A percentile compares a stretch with the other conserved stretches of the same genome.
Evolutionary conservation across 1,140 invertebrate genomes (phyloP).

Genomic region (Leptopilina boulardi): DNA sequence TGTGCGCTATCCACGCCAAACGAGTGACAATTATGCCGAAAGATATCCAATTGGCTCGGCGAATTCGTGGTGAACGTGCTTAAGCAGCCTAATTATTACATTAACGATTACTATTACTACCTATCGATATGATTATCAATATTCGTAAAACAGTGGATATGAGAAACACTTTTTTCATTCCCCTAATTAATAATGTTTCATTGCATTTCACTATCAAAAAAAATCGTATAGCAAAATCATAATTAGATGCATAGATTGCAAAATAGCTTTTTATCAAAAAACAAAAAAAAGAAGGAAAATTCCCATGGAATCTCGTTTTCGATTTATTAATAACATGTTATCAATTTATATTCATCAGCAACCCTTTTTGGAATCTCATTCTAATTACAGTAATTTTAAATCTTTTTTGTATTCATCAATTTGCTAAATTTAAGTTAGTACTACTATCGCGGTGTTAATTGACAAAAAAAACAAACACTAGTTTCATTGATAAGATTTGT

Average conservation of each 20-base stretch:
- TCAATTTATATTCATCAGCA: background rate
- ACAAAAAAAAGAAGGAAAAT: too few relatives aligned
- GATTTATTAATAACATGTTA: background rate
- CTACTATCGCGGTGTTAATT: too few relatives aligned
- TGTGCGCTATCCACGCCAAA: constrained; percentile 95
- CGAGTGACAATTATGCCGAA: constrained; percentile 97
- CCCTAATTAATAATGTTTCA: constrained; percentile 37
- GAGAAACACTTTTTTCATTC: constrained; percentile 60
- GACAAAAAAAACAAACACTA: too few relatives aligned
- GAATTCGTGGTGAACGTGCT: constrained; percentile 89
- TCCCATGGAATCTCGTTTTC: background rate
- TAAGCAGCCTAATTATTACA: constrained; percentile 76
- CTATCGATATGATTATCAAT: constrained; percentile 67
- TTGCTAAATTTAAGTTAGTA: background rate
- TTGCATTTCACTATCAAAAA: constrained; percentile 36
- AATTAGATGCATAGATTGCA: constrained; percentile 13
- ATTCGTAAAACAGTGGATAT: constrained; percentile 68
- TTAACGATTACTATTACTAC: constrained; percentile 69
- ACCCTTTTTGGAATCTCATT: background rate
- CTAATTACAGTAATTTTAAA: background rate
- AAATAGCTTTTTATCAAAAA: background rate
- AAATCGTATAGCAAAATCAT: background rate
- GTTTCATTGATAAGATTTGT: background rate
- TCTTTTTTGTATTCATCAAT: background rate
- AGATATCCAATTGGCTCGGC: constrained; percentile 93